Evolutionary conservation across 2,888 invertebrate genomes (phyloP), one percentile per base, ranked within the genome.

Genomic region (Barypeithes pellucidus): DNA sequence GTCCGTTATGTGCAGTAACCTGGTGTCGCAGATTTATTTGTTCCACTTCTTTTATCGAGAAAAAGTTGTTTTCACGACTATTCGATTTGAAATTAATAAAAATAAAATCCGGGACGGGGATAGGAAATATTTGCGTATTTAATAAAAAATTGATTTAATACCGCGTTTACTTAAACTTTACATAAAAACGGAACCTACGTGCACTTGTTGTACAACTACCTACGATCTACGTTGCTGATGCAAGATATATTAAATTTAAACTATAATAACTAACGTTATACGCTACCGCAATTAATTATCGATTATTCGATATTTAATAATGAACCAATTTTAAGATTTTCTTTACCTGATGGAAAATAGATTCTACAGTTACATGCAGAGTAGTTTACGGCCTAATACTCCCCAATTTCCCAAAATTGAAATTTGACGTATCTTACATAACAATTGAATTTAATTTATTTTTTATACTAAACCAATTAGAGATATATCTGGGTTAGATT

Each of bases 11-110:
- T 45, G 67, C 18, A 39, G 60, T 50, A 60, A 41, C 50, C 14
- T 41, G 47, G 50, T 69, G 61, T 52, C 54, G 24, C 45, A 54
- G 52, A 70, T 70, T 70, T 70, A 70, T 70, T 57, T 63, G 63
- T 54, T 54, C 63, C 16, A 70, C 57, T 70, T 70, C 57, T 62
- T 69, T 63, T 33, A 63, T 54, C 12, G n/a, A 54, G 43, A 41
- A 61, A 70, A 70, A 70, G 70, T 70, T 63, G 63, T 45, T 22
- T 33, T 57, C 18, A 18, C 29, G 18, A 9, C 16, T 57, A 16
- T 57, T 45, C 12, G 43, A 39, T 60, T 54, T n/a, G 54, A 20
- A 54, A 36, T 52, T 36, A 52, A 20, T 54, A 39, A 39, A n/a
- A 52, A 36, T 33, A 36, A 47, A 16, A 47, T 22, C 24, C 12